Conservation (phyloP, 2,888 invertebrate species). For the Synergus umbraculus region DNA sequence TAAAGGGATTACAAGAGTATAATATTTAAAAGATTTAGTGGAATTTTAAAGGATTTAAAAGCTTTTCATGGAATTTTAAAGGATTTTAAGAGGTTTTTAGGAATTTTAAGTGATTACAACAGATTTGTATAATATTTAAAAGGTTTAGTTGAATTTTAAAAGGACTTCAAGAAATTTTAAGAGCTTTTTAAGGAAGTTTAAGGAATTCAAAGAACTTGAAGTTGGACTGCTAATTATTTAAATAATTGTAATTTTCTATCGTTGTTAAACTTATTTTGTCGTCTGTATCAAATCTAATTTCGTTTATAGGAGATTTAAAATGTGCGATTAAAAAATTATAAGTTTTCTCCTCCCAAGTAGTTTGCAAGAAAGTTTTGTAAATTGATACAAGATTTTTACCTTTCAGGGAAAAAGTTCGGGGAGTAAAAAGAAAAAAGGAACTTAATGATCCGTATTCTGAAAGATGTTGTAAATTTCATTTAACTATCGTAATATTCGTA, state of each 20-base stretch:
- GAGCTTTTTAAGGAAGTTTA: too few species aligned
- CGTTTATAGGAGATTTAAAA: not conserved
- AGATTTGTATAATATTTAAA: too few species aligned
- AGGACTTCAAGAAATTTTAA: too few species aligned
- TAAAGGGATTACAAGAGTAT: too few species aligned
- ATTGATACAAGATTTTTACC: constrained; percentile 26
- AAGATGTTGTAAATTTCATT: constrained; percentile 23
- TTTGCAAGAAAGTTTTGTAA: constrained; percentile 12
- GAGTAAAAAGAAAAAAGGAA: constrained; percentile 16
- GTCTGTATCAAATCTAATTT: not conserved
- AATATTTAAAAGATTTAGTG: too few species aligned
- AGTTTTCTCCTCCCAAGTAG: not conserved
- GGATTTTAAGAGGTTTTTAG: too few species aligned
- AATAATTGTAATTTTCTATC: not conserved
- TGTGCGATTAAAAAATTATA: constrained; percentile 2
- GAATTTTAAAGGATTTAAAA: too few species aligned
- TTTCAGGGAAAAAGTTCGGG: not conserved
- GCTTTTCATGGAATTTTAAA: too few species aligned
- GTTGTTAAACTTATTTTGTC: not conserved
- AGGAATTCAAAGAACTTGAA: too few species aligned
- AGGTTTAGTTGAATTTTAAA: too few species aligned
- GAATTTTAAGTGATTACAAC: too few species aligned
- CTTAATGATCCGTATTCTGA: constrained; percentile 19
- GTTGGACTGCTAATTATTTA: not conserved
- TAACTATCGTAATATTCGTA: constrained; percentile 24